Base-by-base conservation (phyloP, 2,113 vertebrate species). In the Bostrychus sinensis region DNA sequence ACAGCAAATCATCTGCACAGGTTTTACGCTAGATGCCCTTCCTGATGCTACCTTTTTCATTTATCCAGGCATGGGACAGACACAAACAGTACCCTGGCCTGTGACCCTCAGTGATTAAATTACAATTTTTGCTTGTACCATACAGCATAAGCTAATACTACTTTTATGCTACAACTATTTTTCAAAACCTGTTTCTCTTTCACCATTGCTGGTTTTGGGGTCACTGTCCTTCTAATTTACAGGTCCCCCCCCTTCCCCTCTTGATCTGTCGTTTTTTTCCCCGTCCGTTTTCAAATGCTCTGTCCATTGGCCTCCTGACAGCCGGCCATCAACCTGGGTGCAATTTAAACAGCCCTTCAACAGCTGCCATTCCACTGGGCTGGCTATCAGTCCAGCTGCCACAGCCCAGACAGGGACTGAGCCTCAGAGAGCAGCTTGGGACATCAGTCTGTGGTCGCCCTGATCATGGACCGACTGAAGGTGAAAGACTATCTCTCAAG, bases 261-360 rank as follows among this genome's bases (percentile, higher is more conserved):
- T 6, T 36, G 23, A 61, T 70, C 38, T 56, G 34, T 45, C 41
- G 23, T 55, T 36, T 62, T 61, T 65, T 41, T 32, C 16, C 5
- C 4, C 6, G 8, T 32, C 51, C 23, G 28, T 38, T 77, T 72
- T 26, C 22, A 75, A 75, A 57, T 69, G 72, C 76, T 76, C 70
- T 48, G 43, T 81, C 83, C 86, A 76, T 80, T 68, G 80, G 78
- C 79, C 78, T 76, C 77, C 81, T 89, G 89, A 90, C 89, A 90
- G 84, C 68, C 70, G 78, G 78, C 85, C 81, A 86, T 90, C 88
- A 90, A 77, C 80, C 69, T 37, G 68, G 70, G 78, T 71, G 89
- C 85, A 86, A 88, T 90, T 91, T 88, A 90, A 89, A 88, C 85
- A 83, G 74, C 78, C 84, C 88, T 86, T 88, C 86, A 89, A 82